These are phyloP conservation scores for Merluccius polli DNA, from an alignment of 2,797 vertebrate genomes.

Conservation along the genomic window DNA sequence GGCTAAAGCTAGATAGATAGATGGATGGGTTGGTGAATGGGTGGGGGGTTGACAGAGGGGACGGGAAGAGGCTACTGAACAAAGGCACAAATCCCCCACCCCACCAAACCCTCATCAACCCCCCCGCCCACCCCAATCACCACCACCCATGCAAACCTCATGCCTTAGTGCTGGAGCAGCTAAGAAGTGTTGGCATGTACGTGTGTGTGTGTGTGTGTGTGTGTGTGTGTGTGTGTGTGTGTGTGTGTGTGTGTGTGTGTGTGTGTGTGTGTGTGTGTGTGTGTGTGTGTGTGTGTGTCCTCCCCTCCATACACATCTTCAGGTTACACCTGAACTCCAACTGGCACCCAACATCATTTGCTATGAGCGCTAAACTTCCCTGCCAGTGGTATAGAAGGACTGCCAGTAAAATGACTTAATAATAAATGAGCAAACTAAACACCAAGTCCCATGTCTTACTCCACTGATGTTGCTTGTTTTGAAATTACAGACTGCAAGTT, in stretches of 20 bases:
- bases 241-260: neutral
- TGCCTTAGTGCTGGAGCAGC: neutral
- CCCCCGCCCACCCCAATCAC: neutral
- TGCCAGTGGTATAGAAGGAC: neutral
- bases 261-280: too few species aligned
- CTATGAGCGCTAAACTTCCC: neutral
- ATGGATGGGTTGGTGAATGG: constrained; percentile 43
- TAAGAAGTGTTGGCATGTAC: neutral
- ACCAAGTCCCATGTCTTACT: neutral
- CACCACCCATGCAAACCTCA: neutral
- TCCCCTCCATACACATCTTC: neutral
- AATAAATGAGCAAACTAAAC: neutral
- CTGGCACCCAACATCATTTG: neutral
- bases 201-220: neutral
- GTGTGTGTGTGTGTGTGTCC: too few species aligned
- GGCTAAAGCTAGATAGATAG: constrained; percentile 73
- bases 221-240: neutral
- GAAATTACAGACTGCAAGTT: neutral
- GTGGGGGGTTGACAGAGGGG: constrained; percentile 55
- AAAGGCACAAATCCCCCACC: constrained; percentile 62
- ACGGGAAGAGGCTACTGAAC: constrained; percentile 66
- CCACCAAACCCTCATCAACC: constrained; percentile 67
- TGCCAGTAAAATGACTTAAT: neutral
- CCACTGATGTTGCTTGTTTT: neutral
- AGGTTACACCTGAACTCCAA: neutral